A percentile compares a stretch with the other conserved stretches of the same genome.
These are phyloP conservation scores for Apodemia zela DNA, from an alignment of 2,888 invertebrate genomes.

Conservation along the genomic window DNA sequence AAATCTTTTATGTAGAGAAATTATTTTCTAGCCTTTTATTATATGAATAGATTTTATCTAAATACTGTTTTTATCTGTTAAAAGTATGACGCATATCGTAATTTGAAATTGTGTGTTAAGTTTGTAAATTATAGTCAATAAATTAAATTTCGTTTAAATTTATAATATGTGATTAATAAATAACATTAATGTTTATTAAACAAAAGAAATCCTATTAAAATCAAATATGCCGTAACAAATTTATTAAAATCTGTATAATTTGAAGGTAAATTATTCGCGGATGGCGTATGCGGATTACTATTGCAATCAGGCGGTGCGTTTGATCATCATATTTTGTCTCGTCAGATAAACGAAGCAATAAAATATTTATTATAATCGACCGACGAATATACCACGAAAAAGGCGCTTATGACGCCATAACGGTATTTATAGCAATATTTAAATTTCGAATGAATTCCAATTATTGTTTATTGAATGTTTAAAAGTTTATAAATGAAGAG, in stretches of 20 bases:
- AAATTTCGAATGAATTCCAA: slow-evolving; percentile 14
- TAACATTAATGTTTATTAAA: slow-evolving; percentile 12
- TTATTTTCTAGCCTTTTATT: too few species aligned
- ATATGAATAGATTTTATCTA: too few species aligned
- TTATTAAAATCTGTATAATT: slow-evolving; percentile 11
- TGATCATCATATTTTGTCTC: slow-evolving; percentile 32
- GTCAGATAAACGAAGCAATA: slow-evolving; percentile 35
- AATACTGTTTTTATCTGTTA: too few species aligned
- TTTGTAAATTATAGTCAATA: neutral
- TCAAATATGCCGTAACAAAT: slow-evolving; percentile 11
- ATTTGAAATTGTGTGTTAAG: neutral
- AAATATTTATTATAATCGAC: slow-evolving; percentile 35
- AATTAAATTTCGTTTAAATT: neutral
- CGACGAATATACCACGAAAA: slow-evolving; percentile 22
- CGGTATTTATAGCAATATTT: slow-evolving; percentile 10
- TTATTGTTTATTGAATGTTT: slow-evolving; percentile 13
- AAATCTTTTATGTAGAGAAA: too few species aligned
- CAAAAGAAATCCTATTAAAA: slow-evolving; percentile 14
- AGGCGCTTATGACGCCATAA: slow-evolving; percentile 18
- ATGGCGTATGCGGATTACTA: slow-evolving; percentile 16
- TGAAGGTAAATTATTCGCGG: slow-evolving; percentile 8
- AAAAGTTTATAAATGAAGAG: slow-evolving; percentile 10
- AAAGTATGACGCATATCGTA: too few species aligned
- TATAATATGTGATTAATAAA: slow-evolving; percentile 9
- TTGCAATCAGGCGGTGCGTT: slow-evolving; percentile 34